Evolutionary conservation across 2,888 invertebrate genomes (phyloP), one percentile per base, ranked within the genome.

Genomic region (Cephus nigrinus): DNA sequence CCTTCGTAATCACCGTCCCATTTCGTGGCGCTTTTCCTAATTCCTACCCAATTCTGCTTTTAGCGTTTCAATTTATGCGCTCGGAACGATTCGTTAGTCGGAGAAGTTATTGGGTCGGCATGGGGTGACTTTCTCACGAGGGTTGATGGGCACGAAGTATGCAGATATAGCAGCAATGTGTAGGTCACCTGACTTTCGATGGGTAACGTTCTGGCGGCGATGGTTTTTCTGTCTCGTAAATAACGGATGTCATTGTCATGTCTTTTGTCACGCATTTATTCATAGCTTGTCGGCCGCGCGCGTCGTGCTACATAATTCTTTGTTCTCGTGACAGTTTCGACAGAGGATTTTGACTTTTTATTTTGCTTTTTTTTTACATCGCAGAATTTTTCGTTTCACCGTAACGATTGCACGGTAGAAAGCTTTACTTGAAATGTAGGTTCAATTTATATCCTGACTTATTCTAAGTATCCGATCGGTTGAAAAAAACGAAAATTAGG

Each of bases 11-110:
- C 86, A 86, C 83, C 84, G 79, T 82, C 82, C 86, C 86, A 86
- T 86, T 86, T 86, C 86, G 84, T 80, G 81, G 84, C 85, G 82
- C 85, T 86, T 86, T 86, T 86, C 87, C 88, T 87, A 89, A 90
- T 90, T 90, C 85, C 88, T 89, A 87, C 87, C 89, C 89, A 88
- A 90, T 90, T 90, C 88, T 89, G 87, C 89, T 89, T 88, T 90
- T 88, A 90, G 86, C 89, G 86, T 90, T 90, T 90, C 90, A 90
- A 90, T 90, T 90, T 90, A 87, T 88, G 85, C 84, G 82, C 85
- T 85, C 83, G 81, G 84, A 86, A 83, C 84, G 88, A 88, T 88
- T 88, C 86, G 87, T 84, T 85, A 82, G 84, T 82, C 81, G 80
- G 80, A 81, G 31, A 74, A 74, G 34, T 75, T 68, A 75, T 75